Base-by-base conservation (phyloP, 2,797 vertebrate species). In the Gallinago solitaria region DNA sequence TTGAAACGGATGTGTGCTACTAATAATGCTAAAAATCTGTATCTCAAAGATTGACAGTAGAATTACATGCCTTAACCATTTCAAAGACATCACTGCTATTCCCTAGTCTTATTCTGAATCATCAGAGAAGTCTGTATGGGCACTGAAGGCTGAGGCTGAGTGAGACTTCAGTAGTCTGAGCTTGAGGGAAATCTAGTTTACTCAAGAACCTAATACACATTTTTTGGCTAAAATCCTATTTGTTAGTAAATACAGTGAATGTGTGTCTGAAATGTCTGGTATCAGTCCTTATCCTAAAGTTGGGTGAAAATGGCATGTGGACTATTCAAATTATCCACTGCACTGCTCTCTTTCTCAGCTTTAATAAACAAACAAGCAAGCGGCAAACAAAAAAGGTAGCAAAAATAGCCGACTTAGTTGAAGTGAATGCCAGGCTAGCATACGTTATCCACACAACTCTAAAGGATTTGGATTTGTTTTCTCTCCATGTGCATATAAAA, bases 401-500 rank as follows among this genome's bases (percentile, higher is more conserved):
- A 65, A 68, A 89, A 76, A 53, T 11, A 88, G 15, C 50, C 27
- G 64, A 60, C 41, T 83, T 70, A 56, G 43, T 33, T 85, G 50
- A 63, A 60, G 21, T 76, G 54, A 83, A 41, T 57, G 48, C 25
- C 59, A 63, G 18, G 19, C 18, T 54, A 59, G 37, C 30, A 18
- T 33, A 57, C n/a, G 30, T 94, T 89, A 80, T 33, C 50, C 41
- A 39, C 25, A 60, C 4, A 74, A 8, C 23, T 39, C 65, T 81
- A 54, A 74, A 64, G 69, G 30, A 21, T 80, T 74, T 54, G 73
- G 35, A 59, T 93, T 95, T 77, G 21, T 95, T 92, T 95, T 87
- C 43, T 90, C 23, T 91, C n/a, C 24, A 1, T 6, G 12, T 16
- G 23, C 51, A 25, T 27, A 4, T 87, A 67, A 91, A 89, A 85